Evolutionary conservation across 2,797 vertebrate species (phyloP).

Genomic region (Coluber constrictor): DNA sequence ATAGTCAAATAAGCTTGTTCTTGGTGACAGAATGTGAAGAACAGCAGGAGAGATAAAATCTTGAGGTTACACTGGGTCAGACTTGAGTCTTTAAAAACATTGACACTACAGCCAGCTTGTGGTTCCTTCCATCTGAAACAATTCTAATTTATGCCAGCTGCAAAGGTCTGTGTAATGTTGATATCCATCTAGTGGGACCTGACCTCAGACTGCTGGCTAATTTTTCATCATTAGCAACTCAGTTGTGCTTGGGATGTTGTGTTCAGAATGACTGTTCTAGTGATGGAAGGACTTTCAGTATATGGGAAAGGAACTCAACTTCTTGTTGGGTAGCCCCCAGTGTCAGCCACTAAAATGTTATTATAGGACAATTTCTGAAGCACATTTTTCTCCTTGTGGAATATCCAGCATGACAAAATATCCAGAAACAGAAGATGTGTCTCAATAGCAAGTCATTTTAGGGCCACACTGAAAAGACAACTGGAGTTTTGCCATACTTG

Average conservation of each 20-base stretch:
- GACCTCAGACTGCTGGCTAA: conserved; percentile 23
- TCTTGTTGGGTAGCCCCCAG: neutral
- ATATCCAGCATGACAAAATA: neutral
- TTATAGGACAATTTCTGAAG: neutral
- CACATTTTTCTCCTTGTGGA: neutral
- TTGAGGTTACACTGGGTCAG: conserved; percentile 3
- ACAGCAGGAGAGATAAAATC: conserved; percentile 10
- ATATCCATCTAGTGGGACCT: neutral
- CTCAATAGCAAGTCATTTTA: neutral
- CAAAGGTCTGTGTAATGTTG: conserved; percentile 5
- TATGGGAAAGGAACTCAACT: neutral
- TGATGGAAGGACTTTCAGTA: neutral
- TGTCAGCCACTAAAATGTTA: neutral
- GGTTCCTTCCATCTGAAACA: neutral
- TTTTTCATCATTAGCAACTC: conserved; percentile 17
- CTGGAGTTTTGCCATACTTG: neutral
- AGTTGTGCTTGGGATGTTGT: neutral
- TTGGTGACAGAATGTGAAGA: conserved; percentile 17
- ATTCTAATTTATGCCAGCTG: conserved; percentile 23
- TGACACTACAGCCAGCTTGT: neutral
- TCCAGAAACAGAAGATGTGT: neutral
- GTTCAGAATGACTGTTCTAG: neutral
- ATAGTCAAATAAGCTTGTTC: neutral
- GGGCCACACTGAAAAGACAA: neutral
- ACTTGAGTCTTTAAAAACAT: neutral